phyloP scores from a whole-genome alignment of 1,140 invertebrate genomes.

The Drosophila triauraria region DNA sequence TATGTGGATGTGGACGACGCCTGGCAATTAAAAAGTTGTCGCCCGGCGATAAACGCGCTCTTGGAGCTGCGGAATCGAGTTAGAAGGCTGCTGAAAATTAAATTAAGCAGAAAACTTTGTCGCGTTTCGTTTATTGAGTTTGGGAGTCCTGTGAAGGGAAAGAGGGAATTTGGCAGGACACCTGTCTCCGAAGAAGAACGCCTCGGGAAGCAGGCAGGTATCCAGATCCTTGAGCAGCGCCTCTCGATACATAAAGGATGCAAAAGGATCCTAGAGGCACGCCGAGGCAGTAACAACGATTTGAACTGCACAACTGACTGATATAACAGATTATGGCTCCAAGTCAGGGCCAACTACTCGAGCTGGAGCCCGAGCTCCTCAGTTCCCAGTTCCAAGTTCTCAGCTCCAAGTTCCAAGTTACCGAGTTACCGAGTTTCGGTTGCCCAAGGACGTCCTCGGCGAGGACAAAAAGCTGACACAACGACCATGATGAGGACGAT shows the following conservation, averaged over 20 bases:
- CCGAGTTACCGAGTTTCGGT: slow-evolving; percentile 3
- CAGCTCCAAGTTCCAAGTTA: neutral
- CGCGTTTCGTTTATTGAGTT: slow-evolving; percentile 8
- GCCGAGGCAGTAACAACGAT: neutral
- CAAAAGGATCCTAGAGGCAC: neutral
- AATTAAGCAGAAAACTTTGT: slow-evolving; percentile 69
- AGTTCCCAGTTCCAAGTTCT: neutral
- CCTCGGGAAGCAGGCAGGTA: no score
- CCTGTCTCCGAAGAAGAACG: no score
- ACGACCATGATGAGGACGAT: slow-evolving; percentile 30
- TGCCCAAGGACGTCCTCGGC: slow-evolving; percentile 12
- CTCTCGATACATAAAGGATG: neutral
- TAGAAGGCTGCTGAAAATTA: slow-evolving; percentile 67
- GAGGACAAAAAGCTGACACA: slow-evolving; percentile 29
- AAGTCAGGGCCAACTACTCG: slow-evolving; percentile 28
- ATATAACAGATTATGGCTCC: slow-evolving; percentile 20
- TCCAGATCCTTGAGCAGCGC: no score
- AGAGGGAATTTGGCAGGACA: neutral
- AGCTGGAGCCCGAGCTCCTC: neutral
- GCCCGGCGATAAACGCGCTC: slow-evolving; percentile 52
- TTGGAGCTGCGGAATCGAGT: slow-evolving; percentile 57
- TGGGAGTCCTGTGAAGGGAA: neutral
- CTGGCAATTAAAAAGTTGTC: slow-evolving; percentile 79
- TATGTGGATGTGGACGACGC: slow-evolving; percentile 36
- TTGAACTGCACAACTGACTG: neutral